Percentiles rank a stretch among this genome's conserved stretches.
Conservation (phyloP, 1,140 invertebrate species). For the Daktulosphaira vitifoliae region DNA sequence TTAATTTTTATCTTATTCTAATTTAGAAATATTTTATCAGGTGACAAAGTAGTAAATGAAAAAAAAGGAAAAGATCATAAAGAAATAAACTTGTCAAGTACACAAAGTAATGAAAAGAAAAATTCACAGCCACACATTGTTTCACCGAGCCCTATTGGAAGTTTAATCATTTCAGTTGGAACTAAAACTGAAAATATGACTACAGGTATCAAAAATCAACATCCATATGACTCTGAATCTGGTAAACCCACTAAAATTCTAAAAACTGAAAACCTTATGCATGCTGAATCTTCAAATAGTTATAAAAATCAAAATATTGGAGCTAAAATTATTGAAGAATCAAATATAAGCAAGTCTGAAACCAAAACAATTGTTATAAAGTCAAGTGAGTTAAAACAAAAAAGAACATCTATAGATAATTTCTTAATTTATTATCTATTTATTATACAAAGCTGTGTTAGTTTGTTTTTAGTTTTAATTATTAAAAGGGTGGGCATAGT, state of each 20-base stretch:
- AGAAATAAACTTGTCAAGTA: not conserved
- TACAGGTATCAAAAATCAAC: not conserved
- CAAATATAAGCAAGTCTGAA: not conserved
- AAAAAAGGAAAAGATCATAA: slow-evolving; percentile 16
- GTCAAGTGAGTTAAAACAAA: slow-evolving; percentile 4
- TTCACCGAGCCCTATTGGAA: slow-evolving; percentile 5
- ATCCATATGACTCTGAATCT: not conserved
- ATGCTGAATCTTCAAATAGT: no score
- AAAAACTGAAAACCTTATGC: not conserved
- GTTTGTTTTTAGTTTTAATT: no score
- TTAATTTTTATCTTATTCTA: not conserved
- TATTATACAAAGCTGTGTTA: no score
- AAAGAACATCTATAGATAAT: no score
- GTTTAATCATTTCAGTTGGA: slow-evolving; percentile 21
- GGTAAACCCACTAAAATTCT: slow-evolving; percentile 6
- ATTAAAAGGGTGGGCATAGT: no score
- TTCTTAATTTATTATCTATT: no score
- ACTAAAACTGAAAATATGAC: slow-evolving; percentile 4
- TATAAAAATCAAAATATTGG: no score
- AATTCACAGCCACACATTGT: slow-evolving; percentile 11
- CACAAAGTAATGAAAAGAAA: not conserved
- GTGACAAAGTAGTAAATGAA: slow-evolving; percentile 11
- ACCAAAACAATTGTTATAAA: slow-evolving; percentile 3
- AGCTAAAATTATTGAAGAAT: slow-evolving; percentile 5
- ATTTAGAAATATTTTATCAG: not conserved